Percentiles rank a stretch among this genome's conserved stretches.
phyloP scores from a whole-genome alignment of 2,113 vertebrate species.

The Vulpes lagopus region DNA sequence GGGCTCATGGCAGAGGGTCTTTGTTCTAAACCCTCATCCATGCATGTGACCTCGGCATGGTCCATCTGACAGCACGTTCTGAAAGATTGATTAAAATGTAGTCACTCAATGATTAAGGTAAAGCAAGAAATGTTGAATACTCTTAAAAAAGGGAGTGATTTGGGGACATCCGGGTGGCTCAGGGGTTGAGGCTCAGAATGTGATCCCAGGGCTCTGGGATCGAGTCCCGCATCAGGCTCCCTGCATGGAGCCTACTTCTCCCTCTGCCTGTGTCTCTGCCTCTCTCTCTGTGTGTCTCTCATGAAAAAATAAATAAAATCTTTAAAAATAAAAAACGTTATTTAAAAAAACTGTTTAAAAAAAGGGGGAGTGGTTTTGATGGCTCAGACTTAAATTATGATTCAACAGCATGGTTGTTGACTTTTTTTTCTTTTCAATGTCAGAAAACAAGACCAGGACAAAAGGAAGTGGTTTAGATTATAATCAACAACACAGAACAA shows the following conservation, averaged over 20 bases:
- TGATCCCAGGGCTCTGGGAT: no score
- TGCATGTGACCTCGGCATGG: not conserved
- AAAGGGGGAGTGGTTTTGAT: not conserved
- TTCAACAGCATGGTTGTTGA: not conserved
- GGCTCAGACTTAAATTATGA: slow-evolving; percentile 1
- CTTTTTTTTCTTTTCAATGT: not conserved
- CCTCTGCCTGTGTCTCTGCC: no score
- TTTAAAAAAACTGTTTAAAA: not conserved
- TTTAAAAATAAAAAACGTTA: no score
- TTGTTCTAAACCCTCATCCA: not conserved
- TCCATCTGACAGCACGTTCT: not conserved
- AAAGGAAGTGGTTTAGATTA: not conserved
- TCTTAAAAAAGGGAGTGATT: not conserved
- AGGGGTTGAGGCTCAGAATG: no score
- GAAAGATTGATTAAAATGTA: not conserved
- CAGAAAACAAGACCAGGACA: slow-evolving; percentile 63
- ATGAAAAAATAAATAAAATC: no score
- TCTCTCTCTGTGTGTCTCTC: no score
- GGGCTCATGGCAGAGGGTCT: not conserved
- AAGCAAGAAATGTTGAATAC: not conserved
- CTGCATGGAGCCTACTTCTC: no score
- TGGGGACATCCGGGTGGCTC: no score
- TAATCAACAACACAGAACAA: not conserved
- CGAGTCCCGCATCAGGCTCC: no score
- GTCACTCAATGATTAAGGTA: not conserved